Evolutionary conservation across 2,113 vertebrate genomes (phyloP).

Genomic region (Nycticorax nycticorax): DNA sequence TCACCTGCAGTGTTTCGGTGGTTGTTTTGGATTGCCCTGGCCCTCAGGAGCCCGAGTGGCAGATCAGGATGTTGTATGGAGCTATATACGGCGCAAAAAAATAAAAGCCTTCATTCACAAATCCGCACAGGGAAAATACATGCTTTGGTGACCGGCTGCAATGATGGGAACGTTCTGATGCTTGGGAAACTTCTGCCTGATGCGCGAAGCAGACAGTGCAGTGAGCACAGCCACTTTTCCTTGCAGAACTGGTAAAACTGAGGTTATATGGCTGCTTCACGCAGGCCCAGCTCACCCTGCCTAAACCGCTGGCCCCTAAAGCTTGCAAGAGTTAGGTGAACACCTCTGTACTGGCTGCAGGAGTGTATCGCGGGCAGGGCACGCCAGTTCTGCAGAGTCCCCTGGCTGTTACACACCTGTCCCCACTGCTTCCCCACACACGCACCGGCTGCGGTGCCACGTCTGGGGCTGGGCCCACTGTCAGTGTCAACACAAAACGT

Average conservation of each 20-base stretch:
- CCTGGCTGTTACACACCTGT: rapidly evolving
- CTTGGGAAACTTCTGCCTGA: background rate
- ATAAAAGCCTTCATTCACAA: background rate
- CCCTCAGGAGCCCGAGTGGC: background rate
- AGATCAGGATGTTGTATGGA: rapidly evolving
- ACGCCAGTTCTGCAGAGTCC: background rate
- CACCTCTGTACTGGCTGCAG: background rate
- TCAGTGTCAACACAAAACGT: rapidly evolving
- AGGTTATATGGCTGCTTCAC: rapidly evolving
- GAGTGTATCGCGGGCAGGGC: rapidly evolving
- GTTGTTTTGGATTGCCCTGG: background rate
- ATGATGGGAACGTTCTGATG: background rate
- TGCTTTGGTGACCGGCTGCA: background rate
- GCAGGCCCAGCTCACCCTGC: background rate
- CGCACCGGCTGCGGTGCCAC: rapidly evolving
- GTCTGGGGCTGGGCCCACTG: background rate
- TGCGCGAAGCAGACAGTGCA: no score
- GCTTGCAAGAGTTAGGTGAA: rapidly evolving
- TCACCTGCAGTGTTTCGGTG: background rate
- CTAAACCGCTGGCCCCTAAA: rapidly evolving
- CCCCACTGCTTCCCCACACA: rapidly evolving
- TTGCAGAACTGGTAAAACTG: no score
- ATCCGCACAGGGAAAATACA: rapidly evolving
- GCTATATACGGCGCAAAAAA: rapidly evolving
- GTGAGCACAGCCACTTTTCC: rapidly evolving